These are phyloP conservation scores for Marasmarcha lunaedactyla DNA, from an alignment of 2,888 invertebrate species.

Conservation along the genomic window DNA sequence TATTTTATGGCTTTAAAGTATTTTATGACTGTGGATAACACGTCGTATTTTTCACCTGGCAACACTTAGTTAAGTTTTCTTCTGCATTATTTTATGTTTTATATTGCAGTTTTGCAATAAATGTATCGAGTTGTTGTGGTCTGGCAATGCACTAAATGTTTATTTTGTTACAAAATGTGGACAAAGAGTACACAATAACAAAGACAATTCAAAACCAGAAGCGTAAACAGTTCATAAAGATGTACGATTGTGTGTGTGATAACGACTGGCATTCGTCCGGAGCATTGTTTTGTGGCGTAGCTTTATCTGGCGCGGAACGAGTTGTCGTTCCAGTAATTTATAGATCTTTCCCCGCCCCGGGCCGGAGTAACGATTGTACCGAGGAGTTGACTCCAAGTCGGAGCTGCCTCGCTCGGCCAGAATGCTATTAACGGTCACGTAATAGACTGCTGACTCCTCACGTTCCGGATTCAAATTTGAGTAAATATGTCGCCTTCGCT, in stretches of 20 bases:
- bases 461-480: constrained; percentile 55
- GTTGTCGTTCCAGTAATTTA: constrained; percentile 66
- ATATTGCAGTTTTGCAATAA: too few species aligned
- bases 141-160: background rate
- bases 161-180: constrained; percentile 15
- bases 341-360: constrained; percentile 60
- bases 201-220: constrained; percentile 36
- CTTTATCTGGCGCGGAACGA: constrained; percentile 64
- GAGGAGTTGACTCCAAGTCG: constrained; percentile 27
- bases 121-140: background rate
- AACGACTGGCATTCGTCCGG: constrained; percentile 55
- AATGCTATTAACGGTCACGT: constrained; percentile 60
- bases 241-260: constrained; percentile 42
- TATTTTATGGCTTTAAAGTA: background rate
- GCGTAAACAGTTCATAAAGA: constrained; percentile 57
- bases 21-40: constrained; percentile 1
- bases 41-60: background rate
- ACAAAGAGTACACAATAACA: constrained; percentile 27
- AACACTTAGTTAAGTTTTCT: background rate
- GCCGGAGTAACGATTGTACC: constrained; percentile 43
- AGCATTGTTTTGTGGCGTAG: constrained; percentile 63
- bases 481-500: constrained; percentile 44
- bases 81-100: too few species aligned
- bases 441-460: constrained; percentile 50
- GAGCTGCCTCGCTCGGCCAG: constrained; percentile 26